A percentile compares a stretch with the other conserved stretches of the same genome.
phyloP scores from a whole-genome alignment of 2,888 invertebrate genomes.

The Acheta domesticus region DNA sequence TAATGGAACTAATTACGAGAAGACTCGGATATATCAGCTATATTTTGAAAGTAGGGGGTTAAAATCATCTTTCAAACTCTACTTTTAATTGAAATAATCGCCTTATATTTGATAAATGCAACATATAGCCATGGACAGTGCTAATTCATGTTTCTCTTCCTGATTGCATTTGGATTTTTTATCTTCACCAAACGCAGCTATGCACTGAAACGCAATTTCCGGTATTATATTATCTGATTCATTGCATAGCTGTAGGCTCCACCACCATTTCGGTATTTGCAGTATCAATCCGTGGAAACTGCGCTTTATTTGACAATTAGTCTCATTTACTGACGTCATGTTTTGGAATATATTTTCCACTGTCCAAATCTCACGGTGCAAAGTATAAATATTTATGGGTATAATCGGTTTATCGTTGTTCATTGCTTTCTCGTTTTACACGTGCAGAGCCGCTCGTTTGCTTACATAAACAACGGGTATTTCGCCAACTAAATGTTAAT shows the following conservation, averaged over 20 bases:
- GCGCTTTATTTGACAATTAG: conserved; percentile 3
- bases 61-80: no score
- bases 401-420: not conserved
- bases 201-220: not conserved
- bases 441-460: not conserved
- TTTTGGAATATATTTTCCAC: conserved; percentile 1
- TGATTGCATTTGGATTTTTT: no score
- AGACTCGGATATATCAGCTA: no score
- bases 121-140: no score
- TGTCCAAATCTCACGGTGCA: not conserved
- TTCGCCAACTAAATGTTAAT: no score
- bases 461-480: no score
- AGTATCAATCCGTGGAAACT: not conserved
- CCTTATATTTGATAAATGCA: no score
- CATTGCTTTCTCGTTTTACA: not conserved
- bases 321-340: conserved; percentile 18
- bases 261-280: not conserved
- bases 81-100: no score
- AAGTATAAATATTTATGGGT: conserved; percentile 7
- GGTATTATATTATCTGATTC: not conserved
- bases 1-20: no score
- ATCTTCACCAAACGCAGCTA: not conserved
- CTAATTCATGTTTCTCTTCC: no score
- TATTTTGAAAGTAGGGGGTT: no score
- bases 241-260: not conserved